These are phyloP conservation scores for Acipenser ruthenus DNA, from an alignment of 2,797 vertebrate genomes.

Conservation along the genomic window DNA sequence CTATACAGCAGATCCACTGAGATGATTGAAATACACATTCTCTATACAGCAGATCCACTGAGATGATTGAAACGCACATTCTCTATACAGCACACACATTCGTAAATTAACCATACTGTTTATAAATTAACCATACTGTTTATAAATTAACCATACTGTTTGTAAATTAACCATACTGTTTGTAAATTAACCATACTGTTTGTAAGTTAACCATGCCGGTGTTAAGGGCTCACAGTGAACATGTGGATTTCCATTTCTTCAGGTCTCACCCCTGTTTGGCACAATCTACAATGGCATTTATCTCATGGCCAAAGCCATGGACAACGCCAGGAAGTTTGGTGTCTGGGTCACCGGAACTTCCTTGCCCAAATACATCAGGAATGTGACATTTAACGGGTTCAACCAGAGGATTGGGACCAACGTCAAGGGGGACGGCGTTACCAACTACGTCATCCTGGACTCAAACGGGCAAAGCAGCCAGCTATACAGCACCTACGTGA, in stretches of 20 bases:
- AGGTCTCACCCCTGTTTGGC: slow-evolving; percentile 88
- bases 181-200: too few species aligned
- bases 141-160: too few species aligned
- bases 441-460: slow-evolving; percentile 75
- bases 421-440: slow-evolving; percentile 54
- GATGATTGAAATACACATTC: too few species aligned
- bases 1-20: too few species aligned
- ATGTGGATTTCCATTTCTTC: slow-evolving; percentile 16
- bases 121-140: too few species aligned
- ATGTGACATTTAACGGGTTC: slow-evolving; percentile 77
- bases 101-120: too few species aligned
- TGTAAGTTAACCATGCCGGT: too few species aligned
- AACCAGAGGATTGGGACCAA: slow-evolving; percentile 68
- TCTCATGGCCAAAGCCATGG: slow-evolving; percentile 72
- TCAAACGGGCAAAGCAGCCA: slow-evolving; percentile 59
- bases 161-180: too few species aligned
- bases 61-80: too few species aligned
- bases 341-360: slow-evolving; percentile 53
- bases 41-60: background rate
- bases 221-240: too few species aligned
- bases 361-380: slow-evolving; percentile 67
- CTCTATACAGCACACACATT: too few species aligned
- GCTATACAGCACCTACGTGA: slow-evolving; percentile 64
- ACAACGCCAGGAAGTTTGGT: slow-evolving; percentile 60
- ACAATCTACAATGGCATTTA: slow-evolving; percentile 88